Evolutionary conservation across 2,888 invertebrate genomes (phyloP).

Genomic region (Diarsia mendica): DNA sequence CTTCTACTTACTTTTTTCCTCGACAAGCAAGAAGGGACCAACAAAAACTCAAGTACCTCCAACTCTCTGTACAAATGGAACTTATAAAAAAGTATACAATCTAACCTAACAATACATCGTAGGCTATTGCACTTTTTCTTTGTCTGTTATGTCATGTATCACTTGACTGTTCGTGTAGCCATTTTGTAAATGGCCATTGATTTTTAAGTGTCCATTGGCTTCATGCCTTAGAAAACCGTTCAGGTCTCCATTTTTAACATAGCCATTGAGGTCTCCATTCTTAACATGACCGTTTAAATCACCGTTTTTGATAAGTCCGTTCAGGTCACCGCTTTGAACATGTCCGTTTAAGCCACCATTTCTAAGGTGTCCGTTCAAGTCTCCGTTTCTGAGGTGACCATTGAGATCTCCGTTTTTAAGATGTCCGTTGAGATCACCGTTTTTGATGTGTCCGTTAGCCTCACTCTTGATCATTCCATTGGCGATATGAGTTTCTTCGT

Average conservation of each 20-base stretch:
- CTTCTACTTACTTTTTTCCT: constrained; percentile 45
- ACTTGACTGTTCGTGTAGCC: constrained; percentile 76
- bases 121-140: constrained; percentile 84
- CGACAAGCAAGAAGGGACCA: constrained; percentile 45
- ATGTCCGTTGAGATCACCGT: constrained; percentile 53
- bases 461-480: constrained; percentile 69
- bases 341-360: constrained; percentile 73
- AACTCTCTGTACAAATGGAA: constrained; percentile 54
- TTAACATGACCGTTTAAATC: constrained; percentile 60
- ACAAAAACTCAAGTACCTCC: constrained; percentile 49
- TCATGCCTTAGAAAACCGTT: constrained; percentile 63
- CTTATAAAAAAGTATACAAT: constrained; percentile 60
- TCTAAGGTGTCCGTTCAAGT: constrained; percentile 64
- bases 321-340: constrained; percentile 59
- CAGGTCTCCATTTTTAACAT: constrained; percentile 64
- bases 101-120: constrained; percentile 57
- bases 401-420: constrained; percentile 53
- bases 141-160: constrained; percentile 71
- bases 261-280: constrained; percentile 58
- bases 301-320: constrained; percentile 63
- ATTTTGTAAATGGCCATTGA: constrained; percentile 71
- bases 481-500: constrained; percentile 51
- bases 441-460: constrained; percentile 66
- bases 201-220: constrained; percentile 43
- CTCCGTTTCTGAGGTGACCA: constrained; percentile 49